Evolutionary conservation across 2,888 invertebrate genomes (phyloP), one percentile per base, ranked within the genome.

Genomic region (Iselma pallidipennis): DNA sequence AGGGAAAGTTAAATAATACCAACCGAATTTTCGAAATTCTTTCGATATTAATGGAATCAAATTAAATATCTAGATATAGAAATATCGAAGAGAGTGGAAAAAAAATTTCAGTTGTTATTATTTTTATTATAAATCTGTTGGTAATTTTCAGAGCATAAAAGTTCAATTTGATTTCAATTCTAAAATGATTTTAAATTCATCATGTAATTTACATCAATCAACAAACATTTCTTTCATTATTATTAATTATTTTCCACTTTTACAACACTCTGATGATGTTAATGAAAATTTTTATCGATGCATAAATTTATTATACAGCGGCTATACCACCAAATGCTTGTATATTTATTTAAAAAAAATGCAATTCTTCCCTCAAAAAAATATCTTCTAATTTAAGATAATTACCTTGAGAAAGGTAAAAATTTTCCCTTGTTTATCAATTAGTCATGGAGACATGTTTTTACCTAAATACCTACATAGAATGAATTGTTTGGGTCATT

Each of bases 91-190:
- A n/a, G n/a, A n/a, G n/a, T n/a, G n/a, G n/a, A n/a, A n/a, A n/a
- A n/a, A n/a, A n/a, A n/a, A n/a, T n/a, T n/a, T n/a, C n/a, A n/a
- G n/a, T n/a, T 49, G 14, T 49, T 26, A 49, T 10, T 49, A 21
- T 5, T 16, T 14, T 25, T 26, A 49, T 26, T 28, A 26, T 21
- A 31, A 14, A 49, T 5, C 10, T 53, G 7, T 59, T 33, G 45
- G 7, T 28, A 52, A n/a, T 57, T 49, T 61, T 26, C 33, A 54
- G 61, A 57, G 61, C 61, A 37, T 52, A 50, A 61, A 57, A 45
- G 54, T 54, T 61, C 57, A 53, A 57, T 61, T 61, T 53, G 53
- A 55, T 60, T 59, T 59, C 42, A 31, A 31, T 59, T 49, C 28
- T 21, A 60, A 33, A 14, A 29, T 50, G 14, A 50, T 28, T 19